Base-by-base conservation (phyloP, 30 jellyfish, hydroid and myxozoan species). In the Hydractinia symbiolongicarpus region DNA sequence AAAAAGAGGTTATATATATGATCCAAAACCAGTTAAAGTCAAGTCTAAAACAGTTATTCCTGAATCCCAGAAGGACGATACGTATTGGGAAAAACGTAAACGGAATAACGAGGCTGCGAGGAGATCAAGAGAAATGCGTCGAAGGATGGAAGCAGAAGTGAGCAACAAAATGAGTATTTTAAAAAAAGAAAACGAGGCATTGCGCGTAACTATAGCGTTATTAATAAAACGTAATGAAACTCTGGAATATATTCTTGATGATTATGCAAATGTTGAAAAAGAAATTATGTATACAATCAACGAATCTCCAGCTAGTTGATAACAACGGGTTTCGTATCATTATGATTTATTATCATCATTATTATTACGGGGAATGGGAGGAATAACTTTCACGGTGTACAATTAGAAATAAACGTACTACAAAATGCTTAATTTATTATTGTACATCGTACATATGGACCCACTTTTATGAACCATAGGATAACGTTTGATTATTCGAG, bases 21-120 rank as follows among this genome's bases (percentile, higher is more conserved):
- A 71, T 53, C 80, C 80, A 8, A 71, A 71, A 50, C 80, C 80
- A 14, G 80, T 71, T 7, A 71, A 19, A 9, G 66, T 20, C 17
- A 71, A 71, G 50, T 8, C 80, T 4, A 71, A 71, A 19, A 9
- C 30, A 3, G 10, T 1, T 8, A 15, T 71, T 4, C 80, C 80
- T 7, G 80, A 71, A 4, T 14, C 10, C 17, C 17, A 71, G 67
- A 71, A 71, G 50, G 80, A 71, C n/a, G 7, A 49, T 9, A 0
- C 44, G 66, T 71, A 71, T 50, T 71, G 80, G 80, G 80, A 71
- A 7, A 71, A 71, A 15, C 68, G 80, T 19, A 7, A 71, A 15
- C 80, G 80, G 44, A 71, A 71, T 71, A 71, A 71, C 53, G 80
- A 71, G 50, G 80, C 80, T 5, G 80, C 80, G 55, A 49, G 80